Percentiles rank a stretch among this genome's conserved stretches.
Conservation (phyloP, 2,888 invertebrate genomes). For the Chrysolina oricalcia region DNA sequence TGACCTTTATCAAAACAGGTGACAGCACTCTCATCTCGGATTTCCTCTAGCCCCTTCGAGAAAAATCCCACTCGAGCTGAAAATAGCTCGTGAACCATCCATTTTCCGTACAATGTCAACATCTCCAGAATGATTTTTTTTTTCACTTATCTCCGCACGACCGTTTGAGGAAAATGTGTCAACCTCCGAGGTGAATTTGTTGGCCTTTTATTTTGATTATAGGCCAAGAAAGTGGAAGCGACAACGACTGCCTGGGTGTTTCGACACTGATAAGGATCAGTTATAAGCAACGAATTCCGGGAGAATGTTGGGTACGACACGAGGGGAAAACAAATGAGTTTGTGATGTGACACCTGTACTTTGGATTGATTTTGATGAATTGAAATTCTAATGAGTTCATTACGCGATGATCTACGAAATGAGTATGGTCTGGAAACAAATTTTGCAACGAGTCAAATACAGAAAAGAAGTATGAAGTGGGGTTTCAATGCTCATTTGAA, state of each 20-base stretch:
- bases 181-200: constrained; percentile 28
- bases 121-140: not conserved
- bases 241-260: constrained; percentile 40
- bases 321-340: not conserved
- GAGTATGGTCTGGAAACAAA: too few relatives aligned
- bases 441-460: too few relatives aligned
- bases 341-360: not conserved
- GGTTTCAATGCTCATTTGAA: too few relatives aligned
- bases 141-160: constrained; percentile 5
- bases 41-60: not conserved
- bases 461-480: too few relatives aligned
- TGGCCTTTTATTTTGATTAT: constrained; percentile 32
- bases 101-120: constrained; percentile 20
- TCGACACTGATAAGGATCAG: constrained; percentile 45
- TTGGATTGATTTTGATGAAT: not conserved
- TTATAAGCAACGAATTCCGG: not conserved
- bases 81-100: not conserved
- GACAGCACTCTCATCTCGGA: not conserved
- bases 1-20: constrained; percentile 1
- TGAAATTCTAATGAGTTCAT: not conserved
- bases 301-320: not conserved
- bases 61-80: not conserved
- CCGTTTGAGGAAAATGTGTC: constrained; percentile 18
- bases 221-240: constrained; percentile 36
- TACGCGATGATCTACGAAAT: too few relatives aligned